phyloP scores from a whole-genome alignment of 2,113 vertebrate species.

The Carassius carassius region DNA sequence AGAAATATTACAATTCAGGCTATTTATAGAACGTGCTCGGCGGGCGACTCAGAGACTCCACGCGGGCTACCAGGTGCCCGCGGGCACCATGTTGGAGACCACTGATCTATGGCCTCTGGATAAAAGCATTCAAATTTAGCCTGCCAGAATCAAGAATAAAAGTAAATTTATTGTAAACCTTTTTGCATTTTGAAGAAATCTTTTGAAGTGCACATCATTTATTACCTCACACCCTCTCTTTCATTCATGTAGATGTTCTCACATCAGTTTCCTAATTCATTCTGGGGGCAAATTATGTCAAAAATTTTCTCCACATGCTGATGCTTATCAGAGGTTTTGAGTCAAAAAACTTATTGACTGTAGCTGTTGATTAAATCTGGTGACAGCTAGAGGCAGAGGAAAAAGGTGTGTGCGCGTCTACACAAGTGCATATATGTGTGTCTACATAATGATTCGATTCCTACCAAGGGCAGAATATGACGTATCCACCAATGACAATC shows the following conservation, averaged over 20 bases:
- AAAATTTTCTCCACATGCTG: slow-evolving; percentile 37
- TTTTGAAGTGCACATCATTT: not conserved
- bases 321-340: slow-evolving; percentile 43
- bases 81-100: too few relatives aligned
- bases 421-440: slow-evolving; percentile 13
- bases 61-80: too few relatives aligned
- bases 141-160: not conserved
- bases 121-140: slow-evolving; percentile 22
- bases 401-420: slow-evolving; percentile 22
- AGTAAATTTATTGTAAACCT: not conserved
- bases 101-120: not conserved
- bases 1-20: too few relatives aligned
- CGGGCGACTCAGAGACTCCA: too few relatives aligned
- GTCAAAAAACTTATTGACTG: slow-evolving; percentile 51
- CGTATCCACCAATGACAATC: slow-evolving; percentile 53
- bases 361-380: slow-evolving; percentile 49
- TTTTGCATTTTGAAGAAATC: not conserved
- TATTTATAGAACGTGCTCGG: too few relatives aligned
- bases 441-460: slow-evolving; percentile 22
- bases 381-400: slow-evolving; percentile 34
- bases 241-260: slow-evolving; percentile 35
- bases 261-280: slow-evolving; percentile 41
- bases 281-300: slow-evolving; percentile 37
- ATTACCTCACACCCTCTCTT: slow-evolving; percentile 23
- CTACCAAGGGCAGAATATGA: slow-evolving; percentile 48